phyloP scores from a whole-genome alignment of 2,888 invertebrate genomes.

The Eilema depressum region DNA sequence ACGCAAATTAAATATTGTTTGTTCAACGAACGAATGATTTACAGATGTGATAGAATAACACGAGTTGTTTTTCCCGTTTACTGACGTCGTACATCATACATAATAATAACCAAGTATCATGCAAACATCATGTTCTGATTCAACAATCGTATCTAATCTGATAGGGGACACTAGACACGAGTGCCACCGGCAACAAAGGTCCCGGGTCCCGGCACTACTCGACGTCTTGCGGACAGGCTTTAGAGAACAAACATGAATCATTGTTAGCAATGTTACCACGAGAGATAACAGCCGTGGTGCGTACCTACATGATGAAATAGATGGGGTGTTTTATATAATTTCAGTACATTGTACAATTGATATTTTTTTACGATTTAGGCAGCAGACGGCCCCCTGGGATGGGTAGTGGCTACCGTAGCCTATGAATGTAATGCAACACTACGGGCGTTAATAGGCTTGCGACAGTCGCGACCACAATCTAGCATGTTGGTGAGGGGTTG shows the following conservation, averaged over 20 bases:
- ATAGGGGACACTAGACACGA: conserved; percentile 7
- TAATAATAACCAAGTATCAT: neutral
- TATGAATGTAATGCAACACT: too few relatives aligned
- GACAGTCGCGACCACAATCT: too few relatives aligned
- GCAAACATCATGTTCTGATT: neutral
- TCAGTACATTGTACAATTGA: too few relatives aligned
- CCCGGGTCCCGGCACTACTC: neutral
- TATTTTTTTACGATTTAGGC: too few relatives aligned
- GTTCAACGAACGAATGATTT: neutral
- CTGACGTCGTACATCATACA: conserved; percentile 2
- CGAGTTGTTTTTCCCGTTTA: neutral
- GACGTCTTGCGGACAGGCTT: neutral
- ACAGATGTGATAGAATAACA: neutral
- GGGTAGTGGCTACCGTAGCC: too few relatives aligned
- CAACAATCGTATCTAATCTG: conserved; percentile 19
- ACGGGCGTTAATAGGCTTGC: too few relatives aligned
- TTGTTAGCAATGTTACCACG: neutral
- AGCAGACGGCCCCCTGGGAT: too few relatives aligned
- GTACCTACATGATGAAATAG: neutral
- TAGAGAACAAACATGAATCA: neutral
- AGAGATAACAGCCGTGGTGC: neutral
- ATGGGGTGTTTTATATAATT: too few relatives aligned
- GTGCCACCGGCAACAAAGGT: neutral
- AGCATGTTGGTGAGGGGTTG: too few relatives aligned
- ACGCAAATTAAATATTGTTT: neutral